A percentile compares a stretch with the other conserved stretches of the same genome.
Evolutionary conservation across 2,797 vertebrate genomes (phyloP).

Genomic region (Geotrypetes seraphini): DNA sequence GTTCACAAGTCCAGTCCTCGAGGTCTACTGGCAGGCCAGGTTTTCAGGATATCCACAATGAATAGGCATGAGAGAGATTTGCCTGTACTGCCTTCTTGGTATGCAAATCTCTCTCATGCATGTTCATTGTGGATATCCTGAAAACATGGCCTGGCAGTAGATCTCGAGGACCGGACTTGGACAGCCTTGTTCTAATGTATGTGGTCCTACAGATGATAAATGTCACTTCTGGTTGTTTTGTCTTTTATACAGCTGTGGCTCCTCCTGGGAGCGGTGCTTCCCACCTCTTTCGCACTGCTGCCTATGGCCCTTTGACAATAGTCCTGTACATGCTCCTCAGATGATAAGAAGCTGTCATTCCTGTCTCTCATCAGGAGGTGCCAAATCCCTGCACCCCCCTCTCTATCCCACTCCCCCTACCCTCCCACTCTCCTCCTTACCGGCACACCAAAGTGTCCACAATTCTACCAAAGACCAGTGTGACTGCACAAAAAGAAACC

Average conservation of each 20-base stretch:
- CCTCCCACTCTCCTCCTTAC: conserved; percentile 38
- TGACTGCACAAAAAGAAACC: conserved; percentile 36
- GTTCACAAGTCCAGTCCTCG: no score
- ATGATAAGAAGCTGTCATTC: conserved; percentile 50
- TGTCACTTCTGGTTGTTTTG: no score
- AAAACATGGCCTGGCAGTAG: no score
- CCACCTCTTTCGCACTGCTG: conserved; percentile 10
- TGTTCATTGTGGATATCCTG: no score
- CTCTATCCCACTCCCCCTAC: conserved; percentile 33
- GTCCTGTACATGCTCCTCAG: conserved; percentile 54
- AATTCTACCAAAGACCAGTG: conserved; percentile 65
- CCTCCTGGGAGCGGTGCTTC: conserved; percentile 41
- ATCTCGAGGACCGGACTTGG: no score
- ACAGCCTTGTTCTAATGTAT: no score
- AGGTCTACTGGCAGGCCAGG: no score
- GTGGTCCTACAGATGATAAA: no score
- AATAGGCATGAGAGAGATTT: no score
- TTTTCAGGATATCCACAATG: no score
- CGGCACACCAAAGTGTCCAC: conserved; percentile 70
- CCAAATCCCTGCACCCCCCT: conserved; percentile 37
- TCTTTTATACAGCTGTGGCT: conserved; percentile 60
- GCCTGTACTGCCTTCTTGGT: no score
- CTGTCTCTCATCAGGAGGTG: conserved; percentile 36
- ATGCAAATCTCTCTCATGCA: no score
- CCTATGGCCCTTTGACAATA: conserved; percentile 42